Percentiles rank a stretch among this genome's conserved stretches.
Evolutionary conservation across 2,797 vertebrate species (phyloP).

Genomic region (Pterois miles): DNA sequence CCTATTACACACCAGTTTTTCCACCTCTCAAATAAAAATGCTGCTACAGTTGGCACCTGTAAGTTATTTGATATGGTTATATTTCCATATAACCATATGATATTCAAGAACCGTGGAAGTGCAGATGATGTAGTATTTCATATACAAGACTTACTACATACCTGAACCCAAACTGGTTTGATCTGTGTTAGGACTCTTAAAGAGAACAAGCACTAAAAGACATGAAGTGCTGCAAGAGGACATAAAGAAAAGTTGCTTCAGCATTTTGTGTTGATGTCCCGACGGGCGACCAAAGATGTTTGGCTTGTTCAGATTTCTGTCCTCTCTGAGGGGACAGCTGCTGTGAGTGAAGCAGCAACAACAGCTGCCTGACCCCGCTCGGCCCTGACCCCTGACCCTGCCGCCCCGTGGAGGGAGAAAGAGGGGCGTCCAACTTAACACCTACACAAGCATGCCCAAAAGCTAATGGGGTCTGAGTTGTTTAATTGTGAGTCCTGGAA

Average conservation of each 20-base stretch:
- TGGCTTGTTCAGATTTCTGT: conserved; percentile 61
- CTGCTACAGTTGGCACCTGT: not conserved
- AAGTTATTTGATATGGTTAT: no score
- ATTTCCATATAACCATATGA: no score
- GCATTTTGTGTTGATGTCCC: conserved; percentile 23
- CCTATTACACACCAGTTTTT: not conserved
- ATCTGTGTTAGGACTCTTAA: not conserved
- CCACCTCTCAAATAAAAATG: not conserved
- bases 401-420: conserved; percentile 51
- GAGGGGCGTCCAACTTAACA: conserved; percentile 53
- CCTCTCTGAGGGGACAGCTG: conserved; percentile 70
- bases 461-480: not conserved
- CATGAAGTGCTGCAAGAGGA: not conserved
- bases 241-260: not conserved
- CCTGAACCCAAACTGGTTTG: not conserved
- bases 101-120: not conserved
- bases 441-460: conserved; percentile 57
- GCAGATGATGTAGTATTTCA: not conserved
- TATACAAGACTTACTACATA: not conserved
- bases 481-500: not conserved
- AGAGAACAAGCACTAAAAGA: not conserved
- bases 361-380: conserved; percentile 77
- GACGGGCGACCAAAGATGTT: conserved; percentile 43
- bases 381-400: conserved; percentile 58
- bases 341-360: conserved; percentile 72